Evolutionary conservation across 2,113 vertebrate genomes (phyloP).

Genomic region (Poeciliopsis occidentalis): DNA sequence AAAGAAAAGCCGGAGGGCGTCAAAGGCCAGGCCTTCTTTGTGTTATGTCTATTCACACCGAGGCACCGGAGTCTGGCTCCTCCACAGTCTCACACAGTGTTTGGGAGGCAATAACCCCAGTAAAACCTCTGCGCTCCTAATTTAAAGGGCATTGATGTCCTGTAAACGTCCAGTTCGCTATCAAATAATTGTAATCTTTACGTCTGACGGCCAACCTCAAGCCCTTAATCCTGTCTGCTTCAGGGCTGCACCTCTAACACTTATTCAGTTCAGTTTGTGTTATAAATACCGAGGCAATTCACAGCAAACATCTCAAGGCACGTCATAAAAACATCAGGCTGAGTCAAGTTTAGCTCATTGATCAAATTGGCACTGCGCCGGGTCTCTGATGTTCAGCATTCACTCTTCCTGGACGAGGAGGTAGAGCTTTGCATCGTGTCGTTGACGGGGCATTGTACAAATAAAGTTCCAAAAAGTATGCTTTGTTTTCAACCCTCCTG

Average conservation of each 20-base stretch:
- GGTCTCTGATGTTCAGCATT: too few relatives aligned
- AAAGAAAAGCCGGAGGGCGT: slow-evolving; percentile 36
- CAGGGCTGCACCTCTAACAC: slow-evolving; percentile 3
- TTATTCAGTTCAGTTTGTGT: neutral
- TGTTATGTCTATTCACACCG: slow-evolving; percentile 42
- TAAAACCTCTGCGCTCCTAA: slow-evolving; percentile 24
- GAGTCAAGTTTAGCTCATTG: too few relatives aligned
- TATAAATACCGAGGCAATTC: neutral
- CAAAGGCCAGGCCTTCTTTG: slow-evolving; percentile 54
- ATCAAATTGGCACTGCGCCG: too few relatives aligned
- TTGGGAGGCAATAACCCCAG: slow-evolving; percentile 18
- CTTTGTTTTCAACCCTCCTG: too few relatives aligned
- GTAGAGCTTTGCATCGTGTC: too few relatives aligned
- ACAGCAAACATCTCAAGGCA: too few relatives aligned
- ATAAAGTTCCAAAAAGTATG: too few relatives aligned
- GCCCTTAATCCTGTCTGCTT: slow-evolving; percentile 15
- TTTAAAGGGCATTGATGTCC: slow-evolving; percentile 35
- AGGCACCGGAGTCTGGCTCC: slow-evolving; percentile 34
- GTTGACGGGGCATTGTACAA: too few relatives aligned
- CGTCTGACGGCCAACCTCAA: slow-evolving; percentile 11
- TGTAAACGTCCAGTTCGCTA: slow-evolving; percentile 26
- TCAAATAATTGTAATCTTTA: slow-evolving; percentile 26
- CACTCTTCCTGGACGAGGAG: too few relatives aligned
- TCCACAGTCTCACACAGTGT: slow-evolving; percentile 27
- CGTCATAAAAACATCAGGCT: too few relatives aligned